Evolutionary conservation across 64 coral and sea anemone species (phyloP).

Genomic region (Montipora cactus): DNA sequence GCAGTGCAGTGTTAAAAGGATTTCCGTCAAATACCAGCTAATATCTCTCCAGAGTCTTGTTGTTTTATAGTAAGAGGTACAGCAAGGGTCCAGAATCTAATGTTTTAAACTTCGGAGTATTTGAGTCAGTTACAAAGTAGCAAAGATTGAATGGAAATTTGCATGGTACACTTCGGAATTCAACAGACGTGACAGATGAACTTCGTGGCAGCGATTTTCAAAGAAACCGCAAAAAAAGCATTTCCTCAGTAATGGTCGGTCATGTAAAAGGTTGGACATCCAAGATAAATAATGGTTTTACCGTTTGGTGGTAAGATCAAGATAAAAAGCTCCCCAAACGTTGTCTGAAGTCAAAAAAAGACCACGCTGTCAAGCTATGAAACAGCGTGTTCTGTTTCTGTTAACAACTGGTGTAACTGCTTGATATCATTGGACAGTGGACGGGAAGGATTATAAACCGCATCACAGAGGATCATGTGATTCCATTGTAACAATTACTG

Average conservation of each 20-base stretch:
- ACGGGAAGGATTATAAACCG: conserved; percentile 21
- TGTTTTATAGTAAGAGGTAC: neutral
- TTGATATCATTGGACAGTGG: neutral
- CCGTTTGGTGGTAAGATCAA: neutral
- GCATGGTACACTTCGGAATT: no score
- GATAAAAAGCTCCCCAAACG: neutral
- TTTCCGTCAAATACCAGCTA: conserved; percentile 18
- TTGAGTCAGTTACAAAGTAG: neutral
- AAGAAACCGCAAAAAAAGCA: conserved; percentile 23
- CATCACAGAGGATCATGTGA: neutral
- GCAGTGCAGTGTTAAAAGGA: conserved; percentile 8
- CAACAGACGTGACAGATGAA: conserved; percentile 22
- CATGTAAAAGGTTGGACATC: neutral
- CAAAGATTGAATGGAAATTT: neutral
- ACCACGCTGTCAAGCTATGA: neutral
- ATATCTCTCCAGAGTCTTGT: neutral
- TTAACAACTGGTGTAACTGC: neutral
- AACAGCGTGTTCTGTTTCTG: neutral
- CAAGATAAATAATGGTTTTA: neutral
- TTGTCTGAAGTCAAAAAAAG: neutral
- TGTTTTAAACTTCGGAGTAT: neutral
- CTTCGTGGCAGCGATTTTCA: neutral
- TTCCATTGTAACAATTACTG: neutral
- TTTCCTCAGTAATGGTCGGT: conserved; percentile 27
- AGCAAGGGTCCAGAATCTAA: neutral